Evolutionary conservation across 2,797 vertebrate genomes (phyloP), one percentile per base, ranked within the genome.

Genomic region (Melanotaenia nigrans): DNA sequence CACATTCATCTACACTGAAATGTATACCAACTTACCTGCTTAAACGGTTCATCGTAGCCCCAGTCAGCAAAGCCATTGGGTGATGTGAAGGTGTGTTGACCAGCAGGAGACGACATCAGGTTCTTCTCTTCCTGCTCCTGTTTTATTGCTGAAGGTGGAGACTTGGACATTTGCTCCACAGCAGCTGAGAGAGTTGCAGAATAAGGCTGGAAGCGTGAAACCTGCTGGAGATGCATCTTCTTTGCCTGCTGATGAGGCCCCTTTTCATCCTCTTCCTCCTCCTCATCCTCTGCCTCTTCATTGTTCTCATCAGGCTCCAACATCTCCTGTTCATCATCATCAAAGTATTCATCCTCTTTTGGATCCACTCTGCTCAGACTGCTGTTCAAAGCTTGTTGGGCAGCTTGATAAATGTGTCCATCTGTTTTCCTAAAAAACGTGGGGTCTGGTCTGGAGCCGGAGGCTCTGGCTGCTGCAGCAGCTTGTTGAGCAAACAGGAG

Each of bases 401-500:
- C 85, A 73, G 90, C 82, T 75, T 88, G 76, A 91, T 89, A 77
- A 77, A 85, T 45, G 76, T 79, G 73, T 86, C 84, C 40, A 73
- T 82, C 71, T 77, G 85, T 73, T 84, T 94, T 95, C 82, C 82
- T 87, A 67, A 93, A 87, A 9, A 93, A 75, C 20, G 70, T 86
- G n/a, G 76, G 78, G 71, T 81, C 85, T 6, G 47, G 83, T 11
- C 85, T 92, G 81, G 92, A 83, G 0, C 93, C 90, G 0, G 94
- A 89, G 61, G 93, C 86, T 74, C 95, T 89, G 45, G 94, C 94
- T n/a, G 94, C 91, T 0, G 47, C 47, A 3, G 86, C 77, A 54
- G 96, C 91, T 57, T 96, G 96, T 59, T 96, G 96, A 22, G 96
- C 90, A 30, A 96, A 96, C 5, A 96, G 92, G 85, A 97, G 91